Percentiles rank a stretch among this genome's conserved stretches.
These are phyloP conservation scores for Luffia ferchaultella DNA, from an alignment of 2,888 invertebrate genomes.

Conservation along the genomic window DNA sequence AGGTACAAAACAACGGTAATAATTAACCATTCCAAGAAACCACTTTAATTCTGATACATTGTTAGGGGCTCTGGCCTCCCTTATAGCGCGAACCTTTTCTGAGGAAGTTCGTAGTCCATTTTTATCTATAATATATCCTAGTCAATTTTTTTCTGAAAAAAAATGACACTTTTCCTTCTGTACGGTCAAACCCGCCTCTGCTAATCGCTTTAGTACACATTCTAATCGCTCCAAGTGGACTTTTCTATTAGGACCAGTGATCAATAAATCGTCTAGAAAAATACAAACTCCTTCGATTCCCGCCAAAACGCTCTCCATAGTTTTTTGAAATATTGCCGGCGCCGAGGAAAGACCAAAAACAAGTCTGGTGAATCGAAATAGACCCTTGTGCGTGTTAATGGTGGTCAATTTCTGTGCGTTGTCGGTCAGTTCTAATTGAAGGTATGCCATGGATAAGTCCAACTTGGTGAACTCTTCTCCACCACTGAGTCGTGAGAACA, in stretches of 20 bases:
- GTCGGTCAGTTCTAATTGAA: constrained; percentile 3
- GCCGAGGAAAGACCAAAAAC: constrained; percentile 24
- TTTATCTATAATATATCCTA: neutral
- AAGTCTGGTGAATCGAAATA: constrained; percentile 21
- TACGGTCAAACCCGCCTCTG: neutral
- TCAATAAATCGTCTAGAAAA: constrained; percentile 6
- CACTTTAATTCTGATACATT: neutral
- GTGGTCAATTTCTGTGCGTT: constrained; percentile 16
- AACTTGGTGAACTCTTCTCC: neutral
- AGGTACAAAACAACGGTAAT: neutral
- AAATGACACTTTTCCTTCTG: neutral
- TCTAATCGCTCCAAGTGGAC: neutral
- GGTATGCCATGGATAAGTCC: constrained; percentile 12
- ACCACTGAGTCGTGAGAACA: neutral
- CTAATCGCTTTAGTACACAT: neutral
- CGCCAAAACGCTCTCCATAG: constrained; percentile 18
- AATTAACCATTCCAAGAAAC: neutral
- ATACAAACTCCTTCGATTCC: constrained; percentile 5
- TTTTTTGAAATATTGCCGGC: constrained; percentile 26
- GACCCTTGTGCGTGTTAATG: constrained; percentile 21
- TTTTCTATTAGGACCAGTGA: neutral
- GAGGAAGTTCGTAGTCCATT: neutral
- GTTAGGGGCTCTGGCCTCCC: neutral
- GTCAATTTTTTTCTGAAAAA: neutral
- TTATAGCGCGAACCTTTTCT: neutral